These are phyloP conservation scores for Candidula unifasciata DNA, from an alignment of 2,888 invertebrate genomes.

Conservation along the genomic window DNA sequence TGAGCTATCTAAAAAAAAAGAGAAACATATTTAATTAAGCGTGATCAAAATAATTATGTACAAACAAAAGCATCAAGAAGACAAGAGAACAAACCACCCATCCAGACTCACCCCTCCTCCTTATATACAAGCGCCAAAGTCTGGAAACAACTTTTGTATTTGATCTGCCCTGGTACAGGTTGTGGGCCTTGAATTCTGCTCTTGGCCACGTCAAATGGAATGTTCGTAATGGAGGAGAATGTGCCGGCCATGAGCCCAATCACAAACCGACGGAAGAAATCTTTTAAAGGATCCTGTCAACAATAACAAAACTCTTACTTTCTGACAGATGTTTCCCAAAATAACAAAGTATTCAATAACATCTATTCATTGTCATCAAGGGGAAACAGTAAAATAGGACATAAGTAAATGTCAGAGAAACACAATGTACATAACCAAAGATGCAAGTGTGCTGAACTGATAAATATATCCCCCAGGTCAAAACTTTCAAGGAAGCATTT, in stretches of 20 bases:
- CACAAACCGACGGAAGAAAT: conserved; percentile 79
- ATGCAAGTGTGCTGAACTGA: too few species aligned
- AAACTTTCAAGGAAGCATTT: too few species aligned
- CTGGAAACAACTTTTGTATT: conserved; percentile 87
- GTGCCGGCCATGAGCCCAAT: conserved; percentile 93
- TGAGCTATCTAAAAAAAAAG: too few species aligned
- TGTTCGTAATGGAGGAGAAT: conserved; percentile 90
- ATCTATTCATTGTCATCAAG: too few species aligned
- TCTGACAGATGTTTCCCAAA: not conserved
- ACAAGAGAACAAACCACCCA: too few species aligned
- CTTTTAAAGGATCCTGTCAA: conserved; percentile 70
- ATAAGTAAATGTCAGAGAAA: too few species aligned
- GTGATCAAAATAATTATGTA: too few species aligned
- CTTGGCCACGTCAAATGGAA: conserved; percentile 97
- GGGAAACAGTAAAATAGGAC: too few species aligned
- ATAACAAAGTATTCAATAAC: not conserved
- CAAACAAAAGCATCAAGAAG: too few species aligned
- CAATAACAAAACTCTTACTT: not conserved
- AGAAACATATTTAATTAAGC: too few species aligned
- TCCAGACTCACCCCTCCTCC: conserved; percentile 89
- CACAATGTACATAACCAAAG: too few species aligned
- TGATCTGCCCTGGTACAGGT: conserved; percentile 84
- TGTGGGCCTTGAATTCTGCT: conserved; percentile 96
- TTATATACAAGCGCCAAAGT: conserved; percentile 86
- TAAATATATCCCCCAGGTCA: too few species aligned